Conservation (phyloP, 2,113 vertebrate genomes). For the Neopipo cinnamomea region DNA sequence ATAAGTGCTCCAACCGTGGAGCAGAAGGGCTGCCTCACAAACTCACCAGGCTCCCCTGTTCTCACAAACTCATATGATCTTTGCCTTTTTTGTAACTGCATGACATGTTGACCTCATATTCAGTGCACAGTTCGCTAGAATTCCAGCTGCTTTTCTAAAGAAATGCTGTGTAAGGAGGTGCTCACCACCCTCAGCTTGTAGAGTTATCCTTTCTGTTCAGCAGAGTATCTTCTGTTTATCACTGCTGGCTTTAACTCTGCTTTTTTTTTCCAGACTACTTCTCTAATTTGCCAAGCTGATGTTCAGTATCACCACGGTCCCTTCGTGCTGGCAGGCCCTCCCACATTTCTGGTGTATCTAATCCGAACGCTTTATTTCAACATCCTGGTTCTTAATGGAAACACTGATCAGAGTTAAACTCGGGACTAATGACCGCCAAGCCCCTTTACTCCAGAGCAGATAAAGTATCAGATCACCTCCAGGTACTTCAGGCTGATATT, state of each 20-base stretch:
- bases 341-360: not conserved
- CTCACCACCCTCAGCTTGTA: not conserved
- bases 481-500: not conserved
- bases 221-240: not conserved
- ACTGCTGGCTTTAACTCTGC: not conserved
- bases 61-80: not conserved
- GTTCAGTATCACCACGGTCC: not conserved
- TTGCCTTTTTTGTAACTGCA: not conserved
- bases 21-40: not conserved
- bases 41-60: not conserved
- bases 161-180: not conserved
- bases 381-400: not conserved
- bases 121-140: not conserved
- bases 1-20: not conserved
- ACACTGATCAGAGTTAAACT: not conserved
- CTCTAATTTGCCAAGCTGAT: not conserved
- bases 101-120: not conserved
- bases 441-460: not conserved
- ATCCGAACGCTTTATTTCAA: not conserved
- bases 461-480: not conserved
- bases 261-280: not conserved
- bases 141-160: not conserved
- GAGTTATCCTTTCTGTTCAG: not conserved
- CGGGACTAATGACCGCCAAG: fast-evolving
- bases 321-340: not conserved